Conservation (phyloP, 2,797 vertebrate genomes). For the Craterocephalus amniculus region DNA sequence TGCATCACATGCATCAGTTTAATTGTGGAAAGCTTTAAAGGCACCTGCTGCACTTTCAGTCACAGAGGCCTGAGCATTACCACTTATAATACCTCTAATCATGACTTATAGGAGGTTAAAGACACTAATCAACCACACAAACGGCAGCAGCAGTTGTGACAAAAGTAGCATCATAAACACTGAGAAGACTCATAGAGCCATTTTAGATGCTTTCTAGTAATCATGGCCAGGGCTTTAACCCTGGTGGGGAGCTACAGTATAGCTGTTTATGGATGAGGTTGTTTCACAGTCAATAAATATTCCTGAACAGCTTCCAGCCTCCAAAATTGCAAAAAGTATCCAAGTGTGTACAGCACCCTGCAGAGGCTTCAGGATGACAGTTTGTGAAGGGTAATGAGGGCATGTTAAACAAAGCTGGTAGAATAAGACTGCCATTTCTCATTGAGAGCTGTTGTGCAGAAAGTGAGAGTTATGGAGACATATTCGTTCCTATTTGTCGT, state of each 20-base stretch:
- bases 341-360: constrained; percentile 12
- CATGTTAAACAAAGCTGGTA: constrained; percentile 48
- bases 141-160: constrained; percentile 16
- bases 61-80: constrained; percentile 16
- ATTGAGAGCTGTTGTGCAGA: constrained; percentile 30
- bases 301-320: constrained; percentile 19
- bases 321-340: neutral
- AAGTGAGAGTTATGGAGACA: constrained; percentile 52
- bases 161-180: constrained; percentile 11
- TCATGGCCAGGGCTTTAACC: constrained; percentile 11
- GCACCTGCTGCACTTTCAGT: constrained; percentile 15
- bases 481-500: constrained; percentile 54
- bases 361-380: constrained; percentile 22
- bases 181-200: constrained; percentile 2
- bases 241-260: constrained; percentile 2
- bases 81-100: constrained; percentile 36
- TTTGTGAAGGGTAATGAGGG: constrained; percentile 24
- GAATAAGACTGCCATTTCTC: constrained; percentile 41
- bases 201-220: constrained; percentile 15
- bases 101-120: constrained; percentile 43
- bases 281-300: constrained; percentile 27
- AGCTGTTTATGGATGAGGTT: neutral
- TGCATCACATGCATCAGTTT: constrained; percentile 46
- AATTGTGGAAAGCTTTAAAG: constrained; percentile 41
- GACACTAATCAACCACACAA: constrained; percentile 41